Evolutionary conservation across 2,113 vertebrate species (phyloP), one percentile per base, ranked within the genome.

Genomic region (Acrocephalus arundinaceus): DNA sequence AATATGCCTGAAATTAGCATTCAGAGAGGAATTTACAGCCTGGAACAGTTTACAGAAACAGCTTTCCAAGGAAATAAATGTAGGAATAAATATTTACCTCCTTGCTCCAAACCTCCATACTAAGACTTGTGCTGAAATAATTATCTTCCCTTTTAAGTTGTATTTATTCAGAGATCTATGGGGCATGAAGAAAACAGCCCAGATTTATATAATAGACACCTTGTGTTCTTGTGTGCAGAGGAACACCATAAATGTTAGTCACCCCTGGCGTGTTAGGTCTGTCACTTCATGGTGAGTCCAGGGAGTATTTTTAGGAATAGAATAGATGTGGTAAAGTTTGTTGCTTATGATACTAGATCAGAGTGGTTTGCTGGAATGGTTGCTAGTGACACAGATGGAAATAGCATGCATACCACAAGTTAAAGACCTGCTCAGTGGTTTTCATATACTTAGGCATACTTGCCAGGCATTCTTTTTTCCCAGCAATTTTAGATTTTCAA

Each of bases 1-100:
- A 89, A 63, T 88, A 87, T 48, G 59, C 28, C 78, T 84, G 43
- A 89, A 80, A 93, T 61, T 59, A 30, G 37, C 45, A 54, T 93
- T 71, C 55, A 87, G 59, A 87, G 54, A 24, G 52, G 86, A 94
- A 76, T 95, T 96, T 91, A 61, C 48, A 82, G 37, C 52, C 39
- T 90, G 89, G 63, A 95, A 79, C 58, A 51, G 58, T 90, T 96
- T 93, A 72, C 61, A 80, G 37, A 27, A 46, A 87, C 17, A 85
- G 20, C 43, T 95, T 94, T 96, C 87, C 87, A 90, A 94, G 85
- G 85, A 96, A 94, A 92, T 80, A 95, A 95, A 79, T 79, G 28
- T 48, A 76, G 45, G 52, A 80, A 92, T 90, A 94, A 92, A 83
- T 84, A 85, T 94, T 95, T 95, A 78, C 61, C 54, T 88, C 49